Percentiles rank a stretch among this genome's conserved stretches.
These are phyloP conservation scores for Chymomyza procnemis DNA, from an alignment of 2,888 invertebrate genomes.

Conservation along the genomic window DNA sequence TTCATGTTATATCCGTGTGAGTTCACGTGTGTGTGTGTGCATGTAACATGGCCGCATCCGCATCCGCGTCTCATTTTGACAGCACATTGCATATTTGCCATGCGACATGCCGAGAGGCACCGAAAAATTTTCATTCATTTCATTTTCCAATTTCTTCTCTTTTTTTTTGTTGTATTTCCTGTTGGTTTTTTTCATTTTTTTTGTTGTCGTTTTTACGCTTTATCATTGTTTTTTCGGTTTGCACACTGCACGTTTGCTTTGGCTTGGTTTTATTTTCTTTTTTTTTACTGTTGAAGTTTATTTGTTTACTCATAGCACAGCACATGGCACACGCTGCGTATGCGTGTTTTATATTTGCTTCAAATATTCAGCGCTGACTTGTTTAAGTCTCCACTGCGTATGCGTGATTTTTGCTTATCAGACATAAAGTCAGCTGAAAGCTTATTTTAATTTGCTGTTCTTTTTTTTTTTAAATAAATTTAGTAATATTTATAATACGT, in stretches of 20 bases:
- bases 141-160: constrained; percentile 8
- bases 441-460: too few relatives aligned
- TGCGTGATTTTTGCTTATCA: too few relatives aligned
- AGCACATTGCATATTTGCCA: constrained; percentile 9
- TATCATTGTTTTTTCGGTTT: not conserved
- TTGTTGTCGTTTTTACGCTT: not conserved
- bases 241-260: not conserved
- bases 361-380: not conserved
- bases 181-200: constrained; percentile 7
- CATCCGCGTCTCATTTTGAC: constrained; percentile 22
- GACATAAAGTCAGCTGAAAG: too few relatives aligned
- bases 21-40: constrained; percentile 1
- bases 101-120: constrained; percentile 3
- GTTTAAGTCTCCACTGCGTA: not conserved
- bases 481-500: too few relatives aligned
- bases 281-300: constrained; percentile 5
- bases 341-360: constrained; percentile 48
- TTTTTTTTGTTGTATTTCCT: constrained; percentile 3
- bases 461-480: too few relatives aligned
- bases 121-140: constrained; percentile 9
- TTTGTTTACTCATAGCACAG: constrained; percentile 18
- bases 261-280: constrained; percentile 1
- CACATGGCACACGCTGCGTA: constrained; percentile 36
- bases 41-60: constrained; percentile 1
- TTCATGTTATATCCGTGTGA: not conserved